Evolutionary conservation across 2,113 vertebrate species (phyloP).

Genomic region (Dicentrarchus labrax): DNA sequence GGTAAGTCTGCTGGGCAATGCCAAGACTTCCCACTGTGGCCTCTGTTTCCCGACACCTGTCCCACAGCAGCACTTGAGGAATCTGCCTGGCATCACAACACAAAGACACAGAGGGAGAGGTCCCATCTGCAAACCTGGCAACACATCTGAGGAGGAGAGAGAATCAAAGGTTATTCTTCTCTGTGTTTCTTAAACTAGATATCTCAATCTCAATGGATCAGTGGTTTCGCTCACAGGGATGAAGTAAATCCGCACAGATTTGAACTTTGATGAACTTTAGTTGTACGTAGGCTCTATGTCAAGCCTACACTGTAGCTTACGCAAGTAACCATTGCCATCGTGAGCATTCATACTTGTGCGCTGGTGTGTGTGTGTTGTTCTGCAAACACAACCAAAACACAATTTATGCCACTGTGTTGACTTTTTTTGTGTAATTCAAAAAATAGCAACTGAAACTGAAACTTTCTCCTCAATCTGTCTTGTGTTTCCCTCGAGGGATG

Average conservation of each 20-base stretch:
- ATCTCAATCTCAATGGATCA: neutral
- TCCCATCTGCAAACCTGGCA: conserved; percentile 55
- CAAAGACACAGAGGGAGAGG: conserved; percentile 34
- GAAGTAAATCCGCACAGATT: neutral
- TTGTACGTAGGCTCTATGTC: no score
- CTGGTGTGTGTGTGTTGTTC: no score
- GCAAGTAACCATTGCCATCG: no score
- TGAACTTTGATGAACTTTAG: no score
- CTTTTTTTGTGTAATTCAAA: no score
- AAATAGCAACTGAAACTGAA: no score
- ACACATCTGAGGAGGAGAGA: conserved; percentile 28
- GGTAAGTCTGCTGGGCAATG: conserved; percentile 11
- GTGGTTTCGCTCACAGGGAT: neutral
- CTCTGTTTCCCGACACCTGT: conserved; percentile 56
- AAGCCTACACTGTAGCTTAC: no score
- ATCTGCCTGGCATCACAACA: conserved; percentile 41
- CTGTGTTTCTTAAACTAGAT: neutral
- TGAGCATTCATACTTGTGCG: no score
- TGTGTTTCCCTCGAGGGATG: no score
- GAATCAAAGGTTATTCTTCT: neutral
- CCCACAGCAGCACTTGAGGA: conserved; percentile 54
- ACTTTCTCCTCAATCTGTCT: no score
- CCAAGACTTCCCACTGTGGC: conserved; percentile 39
- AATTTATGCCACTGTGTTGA: no score
- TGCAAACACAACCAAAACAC: no score